Base-by-base conservation (phyloP, 2,888 invertebrate species). In the Ennomos fuscantarius region DNA sequence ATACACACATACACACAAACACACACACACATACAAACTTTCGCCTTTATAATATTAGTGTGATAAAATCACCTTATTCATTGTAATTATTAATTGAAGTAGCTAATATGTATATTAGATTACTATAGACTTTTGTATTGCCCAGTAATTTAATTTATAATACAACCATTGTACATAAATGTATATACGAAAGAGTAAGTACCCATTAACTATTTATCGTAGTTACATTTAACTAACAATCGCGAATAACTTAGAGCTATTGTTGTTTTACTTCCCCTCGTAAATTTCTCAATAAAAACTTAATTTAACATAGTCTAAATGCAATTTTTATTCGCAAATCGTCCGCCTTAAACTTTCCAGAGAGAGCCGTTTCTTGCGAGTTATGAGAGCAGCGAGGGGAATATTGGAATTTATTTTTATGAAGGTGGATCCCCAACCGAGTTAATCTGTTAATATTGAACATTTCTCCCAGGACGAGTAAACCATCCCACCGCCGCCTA, bases 371-470 rank as follows among this genome's bases (percentile, higher is more conserved):
- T 87, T 82, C 86, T 84, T 84, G 76, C 77, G 79, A 85, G 82
- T 87, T 88, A 87, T 86, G 85, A 85, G 83, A 83, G 84, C 80
- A 84, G 80, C 81, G 84, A 81, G 84, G 82, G 81, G 82, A 83
- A 85, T 86, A 86, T 86, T 85, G 84, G 86, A 85, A 86, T 85
- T 85, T 86, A 86, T 86, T 86, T 86, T 86, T 86, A 86, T 84
- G 84, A 85, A 85, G 83, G 82, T 67, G 73, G 79, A 81, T 81
- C 79, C 81, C 82, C 84, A 72, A 81, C 81, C 79, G 79, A 84
- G 86, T 82, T 86, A 86, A 86, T 86, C 86, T 86, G 86, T 86
- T 89, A 87, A 89, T 88, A 89, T 88, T 87, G 86, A 83, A 83
- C 82, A 84, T 86, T 86, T 79, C 77, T 73, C 76, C 82, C 79